Base-by-base conservation (phyloP, 2,888 invertebrate genomes). In the Macrophya alboannulata region DNA sequence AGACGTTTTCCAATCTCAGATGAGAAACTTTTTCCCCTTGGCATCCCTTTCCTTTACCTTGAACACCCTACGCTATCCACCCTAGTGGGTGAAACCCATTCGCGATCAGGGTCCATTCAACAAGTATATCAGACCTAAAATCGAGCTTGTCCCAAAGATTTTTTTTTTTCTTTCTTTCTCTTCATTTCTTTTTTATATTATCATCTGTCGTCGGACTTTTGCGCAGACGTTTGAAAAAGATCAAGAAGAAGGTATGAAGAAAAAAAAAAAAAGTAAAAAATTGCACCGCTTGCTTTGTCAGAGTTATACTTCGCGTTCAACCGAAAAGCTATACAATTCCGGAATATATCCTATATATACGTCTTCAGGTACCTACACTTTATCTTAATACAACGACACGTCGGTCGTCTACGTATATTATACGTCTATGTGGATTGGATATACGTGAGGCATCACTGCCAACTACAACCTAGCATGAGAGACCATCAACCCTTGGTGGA, bases 1-100 rank as follows among this genome's bases (percentile, higher is more conserved):
- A 89, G 90, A 89, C 90, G 89, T 90, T 91, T 90, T 89, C 90
- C 89, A 89, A 90, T 90, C 90, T 88, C 87, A 87, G 88, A 89
- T 88, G 89, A 89, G 88, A 87, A 88, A 89, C 87, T 83, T 85
- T 87, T 85, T 48, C 51, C 83, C 81, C 37, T 68, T 12, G 43
- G 40, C 83, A 48, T 37, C 77, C 85, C 83, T 62, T 77, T 84
- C 85, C 83, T 68, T 74, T 37, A 84, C 59, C 71, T 79, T 59
- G 83, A 48, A 59, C 81, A 43, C 81, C 81, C 81, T 81, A n/a
- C 21, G 68, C 37, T 51, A 77, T 86, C 81, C 43, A 31, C 25
- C 37, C 45, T 48, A 31, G 82, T 72, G 62, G 40, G 68, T 48
- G 8, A 71, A 40, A 72, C 62, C 68, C 83, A 15, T 48, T 71